Conservation (phyloP, 2,888 invertebrate genomes). For the Boloria euphrosyne region DNA sequence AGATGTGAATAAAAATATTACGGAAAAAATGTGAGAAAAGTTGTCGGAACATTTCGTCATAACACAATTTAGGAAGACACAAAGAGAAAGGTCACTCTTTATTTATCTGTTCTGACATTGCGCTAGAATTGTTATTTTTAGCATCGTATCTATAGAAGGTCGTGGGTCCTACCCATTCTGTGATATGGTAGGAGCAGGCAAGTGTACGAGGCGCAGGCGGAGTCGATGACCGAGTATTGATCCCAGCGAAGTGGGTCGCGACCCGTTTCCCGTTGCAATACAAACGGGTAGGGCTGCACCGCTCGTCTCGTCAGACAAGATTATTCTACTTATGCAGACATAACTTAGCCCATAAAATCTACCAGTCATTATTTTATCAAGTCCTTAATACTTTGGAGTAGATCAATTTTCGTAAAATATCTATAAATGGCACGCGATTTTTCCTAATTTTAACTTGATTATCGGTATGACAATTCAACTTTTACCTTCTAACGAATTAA, state of each 20-base stretch:
- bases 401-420: no score
- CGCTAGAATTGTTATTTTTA: slow-evolving; percentile 41
- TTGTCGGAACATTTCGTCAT: slow-evolving; percentile 12
- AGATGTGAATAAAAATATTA: not conserved
- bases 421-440: no score
- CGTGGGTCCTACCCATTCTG: slow-evolving; percentile 41
- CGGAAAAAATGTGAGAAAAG: not conserved
- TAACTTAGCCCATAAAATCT: not conserved
- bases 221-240: slow-evolving; percentile 82
- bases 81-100: slow-evolving; percentile 28
- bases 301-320: slow-evolving; percentile 45
- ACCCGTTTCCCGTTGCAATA: slow-evolving; percentile 77
- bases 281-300: slow-evolving; percentile 60
- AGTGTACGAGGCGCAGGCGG: slow-evolving; percentile 58
- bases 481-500: slow-evolving; percentile 9
- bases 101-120: slow-evolving; percentile 28
- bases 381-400: not conserved
- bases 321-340: slow-evolving; percentile 30
- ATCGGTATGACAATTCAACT: not conserved
- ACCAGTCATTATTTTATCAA: not conserved
- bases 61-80: slow-evolving; percentile 25
- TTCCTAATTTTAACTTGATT: no score
- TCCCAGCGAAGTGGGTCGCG: slow-evolving; percentile 77
- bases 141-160: slow-evolving; percentile 36
- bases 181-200: slow-evolving; percentile 52